Percentiles rank a stretch among this genome's conserved stretches.
Conservation (phyloP, 1,140 invertebrate genomes). For the Zaprionus taronus region DNA sequence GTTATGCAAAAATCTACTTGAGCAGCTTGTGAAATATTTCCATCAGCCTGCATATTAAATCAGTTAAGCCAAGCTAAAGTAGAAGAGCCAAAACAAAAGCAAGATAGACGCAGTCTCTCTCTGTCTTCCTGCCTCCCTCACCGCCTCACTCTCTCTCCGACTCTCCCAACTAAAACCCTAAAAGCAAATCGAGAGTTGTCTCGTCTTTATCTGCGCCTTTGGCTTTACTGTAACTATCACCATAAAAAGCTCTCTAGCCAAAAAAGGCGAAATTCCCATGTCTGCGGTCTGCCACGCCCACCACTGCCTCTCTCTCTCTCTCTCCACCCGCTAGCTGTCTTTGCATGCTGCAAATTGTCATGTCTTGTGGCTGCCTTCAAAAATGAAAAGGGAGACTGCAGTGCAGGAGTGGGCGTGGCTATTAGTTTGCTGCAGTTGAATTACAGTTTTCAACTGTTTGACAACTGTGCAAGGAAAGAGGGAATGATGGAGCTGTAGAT, state of each 20-base stretch:
- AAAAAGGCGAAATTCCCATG: constrained; percentile 30
- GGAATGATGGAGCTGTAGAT: background rate
- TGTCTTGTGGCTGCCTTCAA: constrained; percentile 16
- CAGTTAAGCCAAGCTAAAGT: constrained; percentile 29
- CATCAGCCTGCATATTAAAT: constrained; percentile 53
- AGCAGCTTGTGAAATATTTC: constrained; percentile 42
- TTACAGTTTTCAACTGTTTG: constrained; percentile 21
- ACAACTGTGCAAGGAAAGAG: background rate
- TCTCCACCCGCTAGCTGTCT: background rate
- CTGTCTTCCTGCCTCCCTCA: too few species aligned
- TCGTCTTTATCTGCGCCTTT: constrained; percentile 27
- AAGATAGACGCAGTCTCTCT: background rate
- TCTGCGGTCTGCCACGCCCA: constrained; percentile 17
- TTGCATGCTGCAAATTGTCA: constrained; percentile 27
- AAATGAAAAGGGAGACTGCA: background rate
- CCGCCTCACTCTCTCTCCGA: too few species aligned
- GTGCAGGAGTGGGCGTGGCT: constrained; percentile 26
- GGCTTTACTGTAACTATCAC: constrained; percentile 23
- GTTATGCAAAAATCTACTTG: constrained; percentile 36
- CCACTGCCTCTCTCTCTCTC: background rate
- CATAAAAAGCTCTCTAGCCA: constrained; percentile 28
- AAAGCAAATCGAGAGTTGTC: constrained; percentile 50
- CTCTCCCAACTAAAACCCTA: constrained; percentile 23
- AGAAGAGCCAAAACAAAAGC: background rate
- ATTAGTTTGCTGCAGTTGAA: constrained; percentile 56